These are phyloP conservation scores for Sebastiscus tertius DNA, from an alignment of 2,797 vertebrate genomes.

Conservation along the genomic window DNA sequence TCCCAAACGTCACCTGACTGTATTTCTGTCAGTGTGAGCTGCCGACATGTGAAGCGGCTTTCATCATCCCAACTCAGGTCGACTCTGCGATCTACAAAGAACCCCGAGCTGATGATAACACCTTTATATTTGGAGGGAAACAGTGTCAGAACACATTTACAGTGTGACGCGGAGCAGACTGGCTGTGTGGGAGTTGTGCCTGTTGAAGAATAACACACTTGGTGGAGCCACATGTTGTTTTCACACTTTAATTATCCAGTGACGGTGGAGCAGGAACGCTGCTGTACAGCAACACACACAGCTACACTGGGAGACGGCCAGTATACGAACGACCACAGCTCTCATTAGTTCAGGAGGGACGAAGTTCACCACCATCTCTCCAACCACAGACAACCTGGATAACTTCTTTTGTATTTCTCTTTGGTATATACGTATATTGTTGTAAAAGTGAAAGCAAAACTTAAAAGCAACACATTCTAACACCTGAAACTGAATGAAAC, in stretches of 20 bases:
- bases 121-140: constrained; percentile 28
- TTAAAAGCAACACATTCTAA: no score
- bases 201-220: neutral
- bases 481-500: no score
- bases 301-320: neutral
- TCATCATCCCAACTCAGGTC: constrained; percentile 5
- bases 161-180: constrained; percentile 6
- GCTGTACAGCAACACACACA: neutral
- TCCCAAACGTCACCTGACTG: neutral
- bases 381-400: neutral
- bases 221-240: neutral
- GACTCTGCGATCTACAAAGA: neutral
- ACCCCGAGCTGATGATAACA: neutral
- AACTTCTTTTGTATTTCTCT: no score
- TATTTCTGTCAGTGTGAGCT: constrained; percentile 13
- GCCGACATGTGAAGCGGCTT: constrained; percentile 3
- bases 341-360: neutral
- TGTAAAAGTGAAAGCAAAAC: no score
- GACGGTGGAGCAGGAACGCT: neutral
- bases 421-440: neutral
- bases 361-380: neutral
- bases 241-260: constrained; percentile 6
- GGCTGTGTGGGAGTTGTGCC: constrained; percentile 13
- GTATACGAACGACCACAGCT: neutral
- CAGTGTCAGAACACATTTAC: constrained; percentile 2